phyloP scores from a whole-genome alignment of 2,888 invertebrate species.

The Drosophila helvetica region DNA sequence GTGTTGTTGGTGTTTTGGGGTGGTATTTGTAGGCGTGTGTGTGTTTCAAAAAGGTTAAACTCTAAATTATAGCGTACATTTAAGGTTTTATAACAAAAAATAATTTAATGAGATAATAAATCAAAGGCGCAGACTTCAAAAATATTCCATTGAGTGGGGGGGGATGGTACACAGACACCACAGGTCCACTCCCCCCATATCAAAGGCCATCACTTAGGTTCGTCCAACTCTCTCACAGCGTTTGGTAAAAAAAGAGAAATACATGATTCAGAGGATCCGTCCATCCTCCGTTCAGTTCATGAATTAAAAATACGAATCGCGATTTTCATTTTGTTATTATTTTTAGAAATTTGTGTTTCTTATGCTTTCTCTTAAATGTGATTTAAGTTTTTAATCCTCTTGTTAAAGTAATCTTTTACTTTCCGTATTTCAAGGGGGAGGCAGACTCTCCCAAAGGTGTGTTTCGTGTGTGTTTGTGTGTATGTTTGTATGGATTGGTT shows the following conservation, averaged over 20 bases:
- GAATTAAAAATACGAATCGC: slow-evolving; percentile 50
- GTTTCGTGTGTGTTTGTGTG: slow-evolving; percentile 4
- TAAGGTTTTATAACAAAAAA: slow-evolving; percentile 78
- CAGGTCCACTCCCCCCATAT: slow-evolving; percentile 25
- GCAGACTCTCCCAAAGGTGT: slow-evolving; percentile 24
- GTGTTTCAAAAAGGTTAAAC: slow-evolving; percentile 58
- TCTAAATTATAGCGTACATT: slow-evolving; percentile 72
- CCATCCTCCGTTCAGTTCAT: slow-evolving; percentile 19
- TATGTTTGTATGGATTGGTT: neutral
- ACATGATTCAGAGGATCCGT: slow-evolving; percentile 7
- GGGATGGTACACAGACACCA: slow-evolving; percentile 28
- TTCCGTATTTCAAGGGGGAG: slow-evolving; percentile 23
- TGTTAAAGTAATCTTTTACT: slow-evolving; percentile 46
- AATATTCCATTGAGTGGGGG: slow-evolving; percentile 61
- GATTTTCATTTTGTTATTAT: slow-evolving; percentile 50
- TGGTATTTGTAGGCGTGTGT: neutral
- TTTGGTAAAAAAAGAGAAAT: slow-evolving; percentile 53
- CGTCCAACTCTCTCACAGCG: slow-evolving; percentile 74
- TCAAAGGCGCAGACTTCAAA: slow-evolving; percentile 80
- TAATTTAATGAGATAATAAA: slow-evolving; percentile 80
- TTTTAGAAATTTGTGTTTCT: slow-evolving; percentile 51
- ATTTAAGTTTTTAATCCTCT: slow-evolving; percentile 28
- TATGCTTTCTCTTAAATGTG: slow-evolving; percentile 24
- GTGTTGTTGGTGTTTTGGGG: slow-evolving; percentile 25
- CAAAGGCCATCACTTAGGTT: slow-evolving; percentile 74